Percentiles rank a stretch among this genome's conserved stretches.
Conservation (phyloP, 2,888 invertebrate species). For the Tryphoninae sp. region DNA sequence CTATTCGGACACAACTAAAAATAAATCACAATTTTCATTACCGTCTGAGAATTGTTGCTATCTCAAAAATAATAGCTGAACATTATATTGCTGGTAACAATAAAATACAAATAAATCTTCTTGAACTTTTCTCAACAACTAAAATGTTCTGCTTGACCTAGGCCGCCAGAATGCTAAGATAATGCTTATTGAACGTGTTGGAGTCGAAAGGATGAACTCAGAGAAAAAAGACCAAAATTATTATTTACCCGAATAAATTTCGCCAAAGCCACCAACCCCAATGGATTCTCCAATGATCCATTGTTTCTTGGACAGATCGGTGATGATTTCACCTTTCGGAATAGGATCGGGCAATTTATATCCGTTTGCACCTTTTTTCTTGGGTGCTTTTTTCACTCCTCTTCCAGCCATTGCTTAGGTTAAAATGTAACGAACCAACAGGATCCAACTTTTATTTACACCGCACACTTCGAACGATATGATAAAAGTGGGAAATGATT, state of each 20-base stretch:
- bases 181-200: no score
- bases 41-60: no score
- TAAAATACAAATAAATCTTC: no score
- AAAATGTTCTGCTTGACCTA: no score
- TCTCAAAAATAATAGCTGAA: no score
- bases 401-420: slow-evolving; percentile 55
- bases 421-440: slow-evolving; percentile 11
- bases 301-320: slow-evolving; percentile 88
- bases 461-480: not conserved
- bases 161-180: no score
- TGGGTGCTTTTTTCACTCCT: slow-evolving; percentile 58
- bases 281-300: slow-evolving; percentile 95
- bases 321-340: slow-evolving; percentile 89
- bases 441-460: not conserved
- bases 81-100: no score
- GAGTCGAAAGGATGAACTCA: not conserved
- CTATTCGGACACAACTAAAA: no score
- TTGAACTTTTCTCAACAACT: no score
- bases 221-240: not conserved
- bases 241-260: slow-evolving; percentile 91
- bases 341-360: slow-evolving; percentile 88
- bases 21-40: no score
- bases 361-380: slow-evolving; percentile 80
- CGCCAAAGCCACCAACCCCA: slow-evolving; percentile 96
- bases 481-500: not conserved